A percentile compares a stretch with the other conserved stretches of the same genome.
These are phyloP conservation scores for Mnemiopsis leidyi DNA, from an alignment of 37 sponge, comb jelly and placozoan genomes.

Conservation along the genomic window DNA sequence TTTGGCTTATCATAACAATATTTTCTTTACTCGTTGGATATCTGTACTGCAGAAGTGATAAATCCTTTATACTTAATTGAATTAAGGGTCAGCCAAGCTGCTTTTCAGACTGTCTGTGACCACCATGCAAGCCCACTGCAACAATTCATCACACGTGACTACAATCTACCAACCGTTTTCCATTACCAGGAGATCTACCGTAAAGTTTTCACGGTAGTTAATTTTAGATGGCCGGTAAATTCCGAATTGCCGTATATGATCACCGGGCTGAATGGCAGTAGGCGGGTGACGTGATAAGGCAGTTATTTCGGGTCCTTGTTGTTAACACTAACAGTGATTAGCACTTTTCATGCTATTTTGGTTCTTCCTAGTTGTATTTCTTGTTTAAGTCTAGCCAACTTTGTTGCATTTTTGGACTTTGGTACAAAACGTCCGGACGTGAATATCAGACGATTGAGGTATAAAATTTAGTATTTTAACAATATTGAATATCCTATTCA, in stretches of 20 bases:
- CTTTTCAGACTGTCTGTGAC: not conserved
- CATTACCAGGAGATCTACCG: not conserved
- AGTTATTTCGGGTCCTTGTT: not conserved
- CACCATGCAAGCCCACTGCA: not conserved
- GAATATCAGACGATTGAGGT: not conserved
- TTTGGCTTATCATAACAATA: too few species aligned
- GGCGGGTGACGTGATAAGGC: not conserved
- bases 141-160: not conserved
- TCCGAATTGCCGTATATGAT: not conserved
- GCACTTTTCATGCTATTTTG: not conserved
- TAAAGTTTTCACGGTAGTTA: not conserved
- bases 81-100: too few species aligned
- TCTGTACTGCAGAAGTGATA: too few species aligned
- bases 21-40: too few species aligned
- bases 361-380: not conserved
- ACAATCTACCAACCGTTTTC: not conserved
- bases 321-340: not conserved
- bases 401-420: not conserved
- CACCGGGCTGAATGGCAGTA: not conserved
- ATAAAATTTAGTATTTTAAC: too few species aligned
- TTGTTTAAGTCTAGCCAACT: too few species aligned
- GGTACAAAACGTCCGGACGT: too few species aligned
- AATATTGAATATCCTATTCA: not conserved
- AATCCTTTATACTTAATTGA: too few species aligned
- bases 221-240: not conserved